Conservation (phyloP, 1,140 invertebrate species). For the Drosophila repleta region DNA sequence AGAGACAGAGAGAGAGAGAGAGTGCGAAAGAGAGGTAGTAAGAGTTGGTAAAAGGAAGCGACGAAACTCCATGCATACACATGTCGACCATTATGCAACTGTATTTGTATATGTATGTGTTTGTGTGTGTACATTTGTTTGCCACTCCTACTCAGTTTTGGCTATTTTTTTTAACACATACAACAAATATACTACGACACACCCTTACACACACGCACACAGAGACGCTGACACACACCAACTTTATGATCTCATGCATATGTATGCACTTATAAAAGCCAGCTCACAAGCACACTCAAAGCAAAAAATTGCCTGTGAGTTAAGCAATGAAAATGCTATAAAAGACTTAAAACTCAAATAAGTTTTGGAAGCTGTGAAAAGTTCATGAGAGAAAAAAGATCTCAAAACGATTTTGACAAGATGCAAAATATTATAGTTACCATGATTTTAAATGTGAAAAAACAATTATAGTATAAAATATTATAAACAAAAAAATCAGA, state of each 20-base stretch:
- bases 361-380: constrained; percentile 18
- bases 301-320: constrained; percentile 13
- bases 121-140: constrained; percentile 6
- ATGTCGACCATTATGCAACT: constrained; percentile 60
- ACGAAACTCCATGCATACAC: constrained; percentile 50
- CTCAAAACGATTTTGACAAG: neutral
- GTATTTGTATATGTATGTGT: constrained; percentile 4
- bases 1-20: neutral
- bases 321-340: constrained; percentile 33
- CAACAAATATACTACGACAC: constrained; percentile 69
- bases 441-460: too few relatives aligned
- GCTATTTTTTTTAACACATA: constrained; percentile 60
- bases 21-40: neutral
- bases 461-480: too few relatives aligned
- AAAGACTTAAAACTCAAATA: constrained; percentile 22
- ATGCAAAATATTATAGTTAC: too few relatives aligned
- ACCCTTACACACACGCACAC: constrained; percentile 24
- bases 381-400: constrained; percentile 9
- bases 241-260: constrained; percentile 78
- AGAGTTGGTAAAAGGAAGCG: constrained; percentile 1
- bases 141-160: constrained; percentile 23
- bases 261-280: constrained; percentile 76
- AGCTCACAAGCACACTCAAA: constrained; percentile 25
- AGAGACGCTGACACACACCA: constrained; percentile 22
- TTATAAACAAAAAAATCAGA: too few relatives aligned